Evolutionary conservation across 2,113 vertebrate genomes (phyloP).

Genomic region (Tetraodon nigroviridis): DNA sequence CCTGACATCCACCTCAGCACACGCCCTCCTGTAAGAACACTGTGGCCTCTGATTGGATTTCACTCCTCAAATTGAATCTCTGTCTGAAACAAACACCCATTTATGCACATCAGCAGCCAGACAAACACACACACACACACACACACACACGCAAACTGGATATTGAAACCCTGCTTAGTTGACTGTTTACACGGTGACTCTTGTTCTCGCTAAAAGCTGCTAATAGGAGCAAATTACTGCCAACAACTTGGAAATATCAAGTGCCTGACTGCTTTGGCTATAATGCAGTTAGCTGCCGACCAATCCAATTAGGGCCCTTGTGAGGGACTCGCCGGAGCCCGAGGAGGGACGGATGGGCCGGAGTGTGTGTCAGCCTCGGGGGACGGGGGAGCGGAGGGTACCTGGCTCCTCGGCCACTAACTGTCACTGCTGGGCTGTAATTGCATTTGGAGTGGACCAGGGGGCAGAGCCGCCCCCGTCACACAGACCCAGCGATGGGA

Average conservation of each 20-base stretch:
- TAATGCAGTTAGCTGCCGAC: conserved; percentile 84
- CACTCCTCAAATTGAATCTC: conserved; percentile 67
- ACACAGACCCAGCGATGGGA: conserved; percentile 58
- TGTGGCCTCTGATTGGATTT: conserved; percentile 68
- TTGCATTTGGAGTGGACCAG: conserved; percentile 76
- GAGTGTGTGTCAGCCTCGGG: conserved; percentile 43
- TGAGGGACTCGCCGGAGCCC: conserved; percentile 41
- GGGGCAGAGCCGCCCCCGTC: conserved; percentile 52
- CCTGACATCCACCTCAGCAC: conserved; percentile 56
- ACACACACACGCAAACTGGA: no score
- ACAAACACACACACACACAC: conserved; percentile 36
- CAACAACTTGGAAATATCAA: conserved; percentile 84
- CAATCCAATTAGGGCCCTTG: conserved; percentile 81
- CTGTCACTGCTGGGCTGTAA: conserved; percentile 77
- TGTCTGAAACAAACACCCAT: conserved; percentile 62
- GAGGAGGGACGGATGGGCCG: conserved; percentile 52
- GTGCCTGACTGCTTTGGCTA: conserved; percentile 78
- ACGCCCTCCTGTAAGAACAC: conserved; percentile 53
- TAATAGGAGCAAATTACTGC: conserved; percentile 86
- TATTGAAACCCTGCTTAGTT: conserved; percentile 47
- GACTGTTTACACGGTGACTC: conserved; percentile 81
- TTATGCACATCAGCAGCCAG: conserved; percentile 29
- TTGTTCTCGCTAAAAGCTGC: conserved; percentile 80
- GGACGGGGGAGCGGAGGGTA: conserved; percentile 65
- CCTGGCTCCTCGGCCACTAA: conserved; percentile 79